Conservation (phyloP, 2,113 vertebrate species). For the Salvelinus alpinus region DNA sequence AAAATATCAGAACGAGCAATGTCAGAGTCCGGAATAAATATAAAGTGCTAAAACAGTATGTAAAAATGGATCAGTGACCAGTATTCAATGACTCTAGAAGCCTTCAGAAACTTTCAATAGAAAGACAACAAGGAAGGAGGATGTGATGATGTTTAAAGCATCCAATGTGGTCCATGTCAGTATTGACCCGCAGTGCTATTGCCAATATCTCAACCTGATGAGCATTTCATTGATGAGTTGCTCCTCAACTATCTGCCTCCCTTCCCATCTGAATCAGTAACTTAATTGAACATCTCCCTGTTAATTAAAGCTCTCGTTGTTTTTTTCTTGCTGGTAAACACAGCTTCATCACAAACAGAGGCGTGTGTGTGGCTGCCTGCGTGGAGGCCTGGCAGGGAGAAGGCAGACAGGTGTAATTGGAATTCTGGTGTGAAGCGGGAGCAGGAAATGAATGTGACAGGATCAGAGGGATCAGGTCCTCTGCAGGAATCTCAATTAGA, state of each 20-base stretch:
- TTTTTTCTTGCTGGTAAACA: not conserved
- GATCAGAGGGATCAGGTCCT: conserved; percentile 46
- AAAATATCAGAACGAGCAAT: no score
- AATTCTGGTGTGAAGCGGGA: conserved; percentile 51
- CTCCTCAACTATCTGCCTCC: not conserved
- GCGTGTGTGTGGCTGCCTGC: not conserved
- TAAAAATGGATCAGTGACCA: no score
- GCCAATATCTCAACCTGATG: not conserved
- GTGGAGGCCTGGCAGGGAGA: not conserved
- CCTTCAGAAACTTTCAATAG: not conserved
- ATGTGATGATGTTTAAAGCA: not conserved
- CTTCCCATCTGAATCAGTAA: not conserved
- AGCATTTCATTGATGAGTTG: not conserved
- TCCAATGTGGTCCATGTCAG: not conserved
- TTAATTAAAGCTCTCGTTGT: conserved; percentile 1
- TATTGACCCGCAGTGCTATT: not conserved
- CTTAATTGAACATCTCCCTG: not conserved
- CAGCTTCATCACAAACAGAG: not conserved
- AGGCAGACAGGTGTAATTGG: conserved; percentile 45
- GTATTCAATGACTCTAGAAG: not conserved
- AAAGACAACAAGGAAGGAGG: not conserved
- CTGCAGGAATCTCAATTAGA: conserved; percentile 52
- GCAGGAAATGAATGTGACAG: conserved; percentile 58
- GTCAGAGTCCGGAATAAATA: no score
- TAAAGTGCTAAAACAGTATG: no score